Percentiles rank a stretch among this genome's conserved stretches.
These are phyloP conservation scores for Parapsyche elsis DNA, from an alignment of 1,140 invertebrate species.

Conservation along the genomic window DNA sequence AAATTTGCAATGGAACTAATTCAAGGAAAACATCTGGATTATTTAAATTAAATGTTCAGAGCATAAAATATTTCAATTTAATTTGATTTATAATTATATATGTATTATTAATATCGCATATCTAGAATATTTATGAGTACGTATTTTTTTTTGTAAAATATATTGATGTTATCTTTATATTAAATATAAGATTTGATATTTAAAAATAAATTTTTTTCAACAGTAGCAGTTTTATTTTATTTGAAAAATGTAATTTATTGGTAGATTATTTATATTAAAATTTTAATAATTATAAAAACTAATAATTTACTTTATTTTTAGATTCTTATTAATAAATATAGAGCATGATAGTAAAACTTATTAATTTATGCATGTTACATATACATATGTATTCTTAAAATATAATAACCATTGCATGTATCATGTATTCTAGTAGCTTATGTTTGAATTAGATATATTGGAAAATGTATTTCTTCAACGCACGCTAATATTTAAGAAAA, in stretches of 20 bases:
- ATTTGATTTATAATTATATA: too few species aligned
- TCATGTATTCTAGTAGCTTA: too few species aligned
- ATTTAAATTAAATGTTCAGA: not conserved
- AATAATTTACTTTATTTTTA: not conserved
- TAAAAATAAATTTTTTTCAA: slow-evolving; percentile 23
- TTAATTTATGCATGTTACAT: too few species aligned
- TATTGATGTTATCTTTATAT: slow-evolving; percentile 8
- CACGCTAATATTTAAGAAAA: too few species aligned
- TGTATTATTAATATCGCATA: too few species aligned
- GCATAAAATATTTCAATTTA: not conserved
- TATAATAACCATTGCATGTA: too few species aligned
- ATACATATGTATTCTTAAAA: too few species aligned
- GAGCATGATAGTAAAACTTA: too few species aligned
- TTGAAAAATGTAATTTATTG: not conserved
- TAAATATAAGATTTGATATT: slow-evolving; percentile 10
- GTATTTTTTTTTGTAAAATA: slow-evolving; percentile 26
- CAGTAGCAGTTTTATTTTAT: slow-evolving; percentile 15
- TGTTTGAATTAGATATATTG: too few species aligned
- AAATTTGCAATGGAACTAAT: not conserved
- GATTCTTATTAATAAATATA: too few species aligned
- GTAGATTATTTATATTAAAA: not conserved
- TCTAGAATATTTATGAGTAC: too few species aligned
- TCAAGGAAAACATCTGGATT: not conserved
- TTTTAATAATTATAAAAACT: not conserved
- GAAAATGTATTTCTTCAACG: too few species aligned